Evolutionary conservation across 2,888 invertebrate genomes (phyloP), one percentile per base, ranked within the genome.

Genomic region (Philonicus albiceps): DNA sequence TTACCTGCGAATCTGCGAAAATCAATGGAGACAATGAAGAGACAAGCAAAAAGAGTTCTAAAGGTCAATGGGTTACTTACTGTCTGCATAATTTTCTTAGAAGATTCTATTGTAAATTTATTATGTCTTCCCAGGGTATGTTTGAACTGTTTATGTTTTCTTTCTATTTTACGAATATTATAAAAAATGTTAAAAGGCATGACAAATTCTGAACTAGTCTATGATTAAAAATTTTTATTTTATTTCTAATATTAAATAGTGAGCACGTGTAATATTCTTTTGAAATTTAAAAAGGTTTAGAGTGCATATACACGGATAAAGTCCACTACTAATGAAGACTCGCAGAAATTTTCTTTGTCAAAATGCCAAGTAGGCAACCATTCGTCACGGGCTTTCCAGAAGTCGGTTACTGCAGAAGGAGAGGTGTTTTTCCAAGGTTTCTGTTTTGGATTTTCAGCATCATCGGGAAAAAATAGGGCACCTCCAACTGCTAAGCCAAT

Each of bases 401-500:
- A 96, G 89, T 95, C 95, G 6, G 92, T 91, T 0, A 93, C 88
- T 16, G 95, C 94, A 93, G 78, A 72, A 19, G 88, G 88, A 30
- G 88, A 87, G 40, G 30, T 81, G 85, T 89, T 89, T 3, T 16
- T 5, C 89, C 95, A 95, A 13, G 95, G 95, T 89, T 95, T 95
- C 3, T 93, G 93, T 40, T 89, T 90, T 6, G 93, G 93, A 89
- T 94, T 94, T 3, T 86, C 64, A 53, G 93, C 93, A 85, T 92
- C 93, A 89, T 96, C 95, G 0, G 95, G 94, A 93, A 95, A 95
- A 91, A 93, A 95, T 19, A 93, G 93, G 2, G 93, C 93, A 31
- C 96, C 96, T 13, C 95, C 95, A 27, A 95, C 94, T 87, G 95
- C 96, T 87, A 95, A 89, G 91, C 95, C 95, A 88, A 96, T 92